phyloP scores from a whole-genome alignment of 2,888 invertebrate species.

The Pimpla rufipes region DNA sequence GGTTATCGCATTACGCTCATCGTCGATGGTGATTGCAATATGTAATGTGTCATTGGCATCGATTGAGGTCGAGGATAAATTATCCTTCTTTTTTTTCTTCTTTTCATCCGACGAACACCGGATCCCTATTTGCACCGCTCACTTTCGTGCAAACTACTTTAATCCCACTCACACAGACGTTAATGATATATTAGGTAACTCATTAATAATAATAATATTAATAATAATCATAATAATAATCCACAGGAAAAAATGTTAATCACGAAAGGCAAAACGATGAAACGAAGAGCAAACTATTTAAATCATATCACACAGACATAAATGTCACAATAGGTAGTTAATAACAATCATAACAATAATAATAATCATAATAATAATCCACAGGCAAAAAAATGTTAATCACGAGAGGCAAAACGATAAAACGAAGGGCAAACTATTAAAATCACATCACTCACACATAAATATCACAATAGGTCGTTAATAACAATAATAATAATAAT shows the following conservation, averaged over 20 bases:
- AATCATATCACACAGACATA: too few species aligned
- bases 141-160: conserved; percentile 41
- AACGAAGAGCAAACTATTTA: too few species aligned
- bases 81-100: conserved; percentile 30
- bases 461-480: too few species aligned
- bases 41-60: conserved; percentile 42
- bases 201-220: conserved; percentile 24
- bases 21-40: background rate
- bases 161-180: conserved; percentile 21
- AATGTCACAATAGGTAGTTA: too few species aligned
- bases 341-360: too few species aligned
- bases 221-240: conserved; percentile 37
- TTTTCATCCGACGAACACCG: conserved; percentile 32
- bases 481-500: too few species aligned
- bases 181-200: background rate
- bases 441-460: too few species aligned
- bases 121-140: conserved; percentile 31
- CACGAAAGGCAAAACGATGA: conserved; percentile 36
- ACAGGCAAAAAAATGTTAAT: too few species aligned
- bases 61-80: conserved; percentile 55
- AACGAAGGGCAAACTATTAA: too few species aligned
- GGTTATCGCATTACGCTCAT: background rate
- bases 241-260: conserved; percentile 6
- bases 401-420: too few species aligned
- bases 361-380: too few species aligned